phyloP scores from a whole-genome alignment of 2,888 invertebrate genomes.

The Caenorhabditis sulstoni region DNA sequence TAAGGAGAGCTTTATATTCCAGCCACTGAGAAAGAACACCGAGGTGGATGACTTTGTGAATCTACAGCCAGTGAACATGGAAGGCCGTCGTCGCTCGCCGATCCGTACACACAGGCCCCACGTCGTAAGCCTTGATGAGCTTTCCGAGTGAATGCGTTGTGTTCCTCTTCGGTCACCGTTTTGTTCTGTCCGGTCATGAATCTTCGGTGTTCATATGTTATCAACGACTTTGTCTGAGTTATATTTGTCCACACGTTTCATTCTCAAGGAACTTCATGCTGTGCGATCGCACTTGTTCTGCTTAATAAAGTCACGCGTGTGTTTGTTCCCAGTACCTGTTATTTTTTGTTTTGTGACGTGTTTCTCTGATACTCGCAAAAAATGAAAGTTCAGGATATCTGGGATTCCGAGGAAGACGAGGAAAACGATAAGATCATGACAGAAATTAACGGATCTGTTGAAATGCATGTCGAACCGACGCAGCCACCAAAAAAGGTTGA shows the following conservation, averaged over 20 bases:
- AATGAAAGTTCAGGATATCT: constrained; percentile 55
- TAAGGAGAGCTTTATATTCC: neutral
- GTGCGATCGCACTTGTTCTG: constrained; percentile 43
- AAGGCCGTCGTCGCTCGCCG: constrained; percentile 68
- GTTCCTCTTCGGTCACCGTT: constrained; percentile 16
- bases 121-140: constrained; percentile 71
- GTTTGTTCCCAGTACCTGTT: constrained; percentile 19
- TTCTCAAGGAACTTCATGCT: constrained; percentile 28
- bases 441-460: constrained; percentile 59
- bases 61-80: constrained; percentile 60
- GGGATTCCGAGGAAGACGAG: constrained; percentile 62
- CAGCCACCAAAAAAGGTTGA: constrained; percentile 48
- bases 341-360: constrained; percentile 31
- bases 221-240: constrained; percentile 23
- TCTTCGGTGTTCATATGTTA: constrained; percentile 14
- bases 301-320: constrained; percentile 50
- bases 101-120: constrained; percentile 68
- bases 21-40: constrained; percentile 49
- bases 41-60: constrained; percentile 56
- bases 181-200: constrained; percentile 13
- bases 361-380: neutral
- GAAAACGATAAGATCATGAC: constrained; percentile 50
- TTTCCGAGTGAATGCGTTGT: constrained; percentile 38
- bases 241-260: constrained; percentile 4
- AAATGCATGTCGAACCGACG: constrained; percentile 57